Conservation (phyloP, 2,113 vertebrate genomes). For the Ageneiosus marmoratus region DNA sequence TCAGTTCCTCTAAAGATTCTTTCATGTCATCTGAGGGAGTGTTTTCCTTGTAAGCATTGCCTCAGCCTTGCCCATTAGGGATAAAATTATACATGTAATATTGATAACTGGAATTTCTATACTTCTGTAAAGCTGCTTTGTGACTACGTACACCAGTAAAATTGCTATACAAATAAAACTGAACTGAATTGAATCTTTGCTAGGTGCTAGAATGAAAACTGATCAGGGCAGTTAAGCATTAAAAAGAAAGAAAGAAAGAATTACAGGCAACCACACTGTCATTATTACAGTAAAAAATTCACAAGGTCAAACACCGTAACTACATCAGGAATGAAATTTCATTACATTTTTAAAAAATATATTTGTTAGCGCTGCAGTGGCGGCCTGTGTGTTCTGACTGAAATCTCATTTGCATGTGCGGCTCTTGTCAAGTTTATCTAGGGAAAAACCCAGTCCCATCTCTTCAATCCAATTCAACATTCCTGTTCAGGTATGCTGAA, state of each 20-base stretch:
- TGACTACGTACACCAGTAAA: not conserved
- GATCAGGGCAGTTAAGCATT: not conserved
- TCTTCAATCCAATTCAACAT: not conserved
- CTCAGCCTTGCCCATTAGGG: not conserved
- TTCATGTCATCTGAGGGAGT: not conserved
- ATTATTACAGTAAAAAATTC: not conserved
- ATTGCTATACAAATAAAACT: not conserved
- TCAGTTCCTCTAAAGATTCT: not conserved
- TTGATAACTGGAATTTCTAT: not conserved
- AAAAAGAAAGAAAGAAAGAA: not conserved
- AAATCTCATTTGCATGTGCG: not conserved
- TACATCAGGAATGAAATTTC: not conserved
- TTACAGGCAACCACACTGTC: not conserved
- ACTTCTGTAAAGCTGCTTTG: not conserved
- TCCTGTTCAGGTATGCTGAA: conserved; percentile 20
- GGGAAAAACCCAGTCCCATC: conserved; percentile 7
- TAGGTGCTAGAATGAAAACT: not conserved
- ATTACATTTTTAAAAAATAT: not conserved
- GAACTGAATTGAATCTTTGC: not conserved
- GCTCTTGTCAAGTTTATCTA: not conserved
- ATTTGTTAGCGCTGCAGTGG: not conserved
- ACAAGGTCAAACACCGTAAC: not conserved
- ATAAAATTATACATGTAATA: not conserved
- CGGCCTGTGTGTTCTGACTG: not conserved
- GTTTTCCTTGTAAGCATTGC: not conserved